Base-by-base conservation (phyloP, 2,113 vertebrate species). In the Phocoena sinus region DNA sequence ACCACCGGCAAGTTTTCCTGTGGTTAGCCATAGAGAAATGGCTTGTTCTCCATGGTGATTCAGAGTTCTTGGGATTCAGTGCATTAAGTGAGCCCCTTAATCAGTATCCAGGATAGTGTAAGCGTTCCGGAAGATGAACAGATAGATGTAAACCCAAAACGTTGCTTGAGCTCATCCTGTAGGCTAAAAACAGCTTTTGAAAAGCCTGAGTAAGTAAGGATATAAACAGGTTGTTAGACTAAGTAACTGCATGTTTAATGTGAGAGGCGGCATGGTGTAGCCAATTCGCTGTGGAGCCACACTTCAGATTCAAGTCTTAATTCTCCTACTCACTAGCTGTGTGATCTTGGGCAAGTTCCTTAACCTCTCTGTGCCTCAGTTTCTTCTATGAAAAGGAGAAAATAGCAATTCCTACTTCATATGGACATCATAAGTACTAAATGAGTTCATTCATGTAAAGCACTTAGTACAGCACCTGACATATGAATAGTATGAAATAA, bases 21-120 rank as follows among this genome's bases (percentile, higher is more conserved):
- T 23, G 21, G 47, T 95, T 94, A 94, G 70, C 89, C 33, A 17
- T 53, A 58, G 79, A 92, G 58, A 56, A 58, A 96, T 63, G 74
- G 63, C 83, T 95, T 83, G 77, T 95, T 95, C 93, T 77, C 96
- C 63, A 25, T 5, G 81, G 96, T 97, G 94, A 97, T 91, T 97
- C 92, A 95, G 77, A 86, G 62, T 91, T 96, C 92, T 81, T 86
- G 74, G 89, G 86, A 91, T 60, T 95, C 41, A 25, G 44, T 68
- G 38, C 9, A 4, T 53, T 81, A 97, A 96, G 70, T 76, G 68
- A 97, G 79, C 62, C 89, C 62, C 81, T 94, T 94, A 85, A 83
- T 95, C 87, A 91, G 88, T n/a, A 97, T 73, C 81, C 62, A 91
- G 31, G 81, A 86, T 50, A 93, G 86, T 3, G 6, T 62, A 84